Conservation (phyloP, 1,140 invertebrate species). For the Hyphantria cunea region DNA sequence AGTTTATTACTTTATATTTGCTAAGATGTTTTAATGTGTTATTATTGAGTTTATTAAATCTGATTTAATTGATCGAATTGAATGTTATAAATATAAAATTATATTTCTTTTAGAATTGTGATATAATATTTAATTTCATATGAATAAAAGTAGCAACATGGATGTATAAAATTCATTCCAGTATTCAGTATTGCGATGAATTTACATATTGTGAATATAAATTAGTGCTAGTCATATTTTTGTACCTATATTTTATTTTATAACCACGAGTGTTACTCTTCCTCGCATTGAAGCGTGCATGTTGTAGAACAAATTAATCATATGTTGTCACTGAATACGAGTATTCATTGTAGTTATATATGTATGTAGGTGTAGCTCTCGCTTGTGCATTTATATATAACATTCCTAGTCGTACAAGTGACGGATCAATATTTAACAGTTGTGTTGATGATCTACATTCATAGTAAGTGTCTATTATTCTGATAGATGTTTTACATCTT, state of each 20-base stretch:
- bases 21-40: conserved; percentile 16
- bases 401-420: conserved; percentile 52
- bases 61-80: conserved; percentile 29
- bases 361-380: conserved; percentile 13
- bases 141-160: conserved; percentile 7
- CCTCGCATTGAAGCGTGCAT: conserved; percentile 21
- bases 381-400: conserved; percentile 33
- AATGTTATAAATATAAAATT: conserved; percentile 25
- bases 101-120: conserved; percentile 28
- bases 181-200: conserved; percentile 29
- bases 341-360: conserved; percentile 37
- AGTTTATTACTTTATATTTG: conserved; percentile 28
- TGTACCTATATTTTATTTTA: conserved; percentile 34
- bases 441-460: too few relatives aligned
- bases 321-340: conserved; percentile 22
- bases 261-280: conserved; percentile 34
- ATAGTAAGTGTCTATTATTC: too few relatives aligned
- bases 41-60: conserved; percentile 13
- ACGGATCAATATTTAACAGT: too few relatives aligned
- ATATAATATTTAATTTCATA: conserved; percentile 37
- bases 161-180: conserved; percentile 26
- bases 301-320: conserved; percentile 12
- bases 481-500: too few relatives aligned
- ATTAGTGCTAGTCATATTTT: conserved; percentile 57
- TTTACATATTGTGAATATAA: conserved; percentile 33